phyloP scores from a whole-genome alignment of 2,113 vertebrate genomes.

The Butorides virescens region DNA sequence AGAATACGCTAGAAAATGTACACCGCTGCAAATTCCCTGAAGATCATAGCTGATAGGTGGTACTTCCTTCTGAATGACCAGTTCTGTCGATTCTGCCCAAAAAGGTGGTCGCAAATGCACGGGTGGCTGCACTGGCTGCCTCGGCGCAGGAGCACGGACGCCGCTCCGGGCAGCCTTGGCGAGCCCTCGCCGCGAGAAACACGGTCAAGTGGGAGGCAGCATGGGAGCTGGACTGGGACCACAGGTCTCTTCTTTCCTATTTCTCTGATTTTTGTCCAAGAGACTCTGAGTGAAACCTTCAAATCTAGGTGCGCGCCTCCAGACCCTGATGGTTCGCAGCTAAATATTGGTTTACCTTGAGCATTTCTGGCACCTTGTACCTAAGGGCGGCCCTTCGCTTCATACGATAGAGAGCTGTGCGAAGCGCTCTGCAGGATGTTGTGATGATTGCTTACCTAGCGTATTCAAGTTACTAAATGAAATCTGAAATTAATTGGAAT shows the following conservation, averaged over 20 bases:
- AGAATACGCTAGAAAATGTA: background rate
- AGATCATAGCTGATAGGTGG: rapidly evolving
- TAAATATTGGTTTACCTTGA: background rate
- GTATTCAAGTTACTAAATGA: constrained; percentile 46
- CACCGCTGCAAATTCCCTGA: background rate
- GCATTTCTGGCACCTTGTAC: background rate
- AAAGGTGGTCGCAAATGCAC: rapidly evolving
- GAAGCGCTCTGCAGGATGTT: background rate
- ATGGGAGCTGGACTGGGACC: background rate
- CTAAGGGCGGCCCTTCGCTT: background rate
- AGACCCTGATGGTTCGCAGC: background rate
- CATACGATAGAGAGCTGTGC: background rate
- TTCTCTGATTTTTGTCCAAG: background rate
- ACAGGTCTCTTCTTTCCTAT: background rate
- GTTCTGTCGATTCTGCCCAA: background rate
- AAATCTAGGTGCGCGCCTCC: background rate
- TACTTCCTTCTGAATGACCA: background rate
- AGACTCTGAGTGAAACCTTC: background rate
- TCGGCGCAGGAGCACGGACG: rapidly evolving
- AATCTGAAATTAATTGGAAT: constrained; percentile 52
- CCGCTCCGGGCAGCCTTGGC: background rate
- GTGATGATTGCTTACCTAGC: constrained; percentile 13
- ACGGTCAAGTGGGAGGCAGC: rapidly evolving
- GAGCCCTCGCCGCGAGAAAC: background rate
- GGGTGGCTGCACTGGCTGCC: background rate